Evolutionary conservation across 2,888 invertebrate species (phyloP).

Genomic region (Netelia melanura): DNA sequence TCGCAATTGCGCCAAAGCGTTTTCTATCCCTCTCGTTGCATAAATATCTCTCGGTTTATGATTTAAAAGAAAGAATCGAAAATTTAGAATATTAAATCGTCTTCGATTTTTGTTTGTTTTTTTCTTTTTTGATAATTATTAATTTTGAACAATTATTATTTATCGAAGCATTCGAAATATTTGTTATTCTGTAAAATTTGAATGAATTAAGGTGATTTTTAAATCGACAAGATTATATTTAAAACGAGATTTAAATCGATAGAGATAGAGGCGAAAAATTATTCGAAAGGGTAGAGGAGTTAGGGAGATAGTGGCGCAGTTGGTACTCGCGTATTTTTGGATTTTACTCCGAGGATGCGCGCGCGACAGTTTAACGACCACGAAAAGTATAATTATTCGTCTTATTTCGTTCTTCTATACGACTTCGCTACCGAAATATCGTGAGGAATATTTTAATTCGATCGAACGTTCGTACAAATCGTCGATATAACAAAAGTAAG

Average conservation of each 20-base stretch:
- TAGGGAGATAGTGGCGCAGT: background rate
- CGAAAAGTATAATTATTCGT: too few species aligned
- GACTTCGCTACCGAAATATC: too few species aligned
- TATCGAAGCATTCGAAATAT: background rate
- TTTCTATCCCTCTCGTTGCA: background rate
- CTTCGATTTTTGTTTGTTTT: too few species aligned
- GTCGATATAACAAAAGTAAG: too few species aligned
- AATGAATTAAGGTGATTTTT: background rate
- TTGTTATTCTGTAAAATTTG: background rate
- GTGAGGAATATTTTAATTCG: too few species aligned
- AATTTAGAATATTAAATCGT: too few species aligned
- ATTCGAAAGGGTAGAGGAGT: background rate
- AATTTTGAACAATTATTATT: too few species aligned
- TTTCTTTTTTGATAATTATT: too few species aligned
- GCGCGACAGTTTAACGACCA: background rate
- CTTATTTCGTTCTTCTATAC: too few species aligned
- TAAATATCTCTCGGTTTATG: background rate
- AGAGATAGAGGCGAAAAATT: background rate
- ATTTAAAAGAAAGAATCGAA: too few species aligned
- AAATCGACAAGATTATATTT: too few species aligned
- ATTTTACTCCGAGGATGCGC: conserved; percentile 19
- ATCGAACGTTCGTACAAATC: too few species aligned
- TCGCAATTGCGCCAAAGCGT: background rate
- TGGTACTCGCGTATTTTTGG: conserved; percentile 18
- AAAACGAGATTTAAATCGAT: background rate